Evolutionary conservation across 2,888 invertebrate genomes (phyloP).

Genomic region (Lacanobia oleracea): DNA sequence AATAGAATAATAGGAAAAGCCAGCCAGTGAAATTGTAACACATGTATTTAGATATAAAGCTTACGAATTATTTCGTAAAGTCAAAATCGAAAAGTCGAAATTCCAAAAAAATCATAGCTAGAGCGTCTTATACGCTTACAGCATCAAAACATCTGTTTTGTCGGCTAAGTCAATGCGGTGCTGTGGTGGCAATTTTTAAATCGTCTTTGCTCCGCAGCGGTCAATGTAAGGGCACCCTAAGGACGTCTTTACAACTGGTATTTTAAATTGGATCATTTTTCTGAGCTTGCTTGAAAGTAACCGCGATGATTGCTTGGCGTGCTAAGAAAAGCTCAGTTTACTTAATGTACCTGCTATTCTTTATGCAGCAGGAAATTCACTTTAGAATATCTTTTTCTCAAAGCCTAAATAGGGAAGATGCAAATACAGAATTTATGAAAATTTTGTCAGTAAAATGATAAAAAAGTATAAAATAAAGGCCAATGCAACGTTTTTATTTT

Average conservation of each 20-base stretch:
- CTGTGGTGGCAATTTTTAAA: conserved; percentile 6
- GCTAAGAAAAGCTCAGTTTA: conserved; percentile 9
- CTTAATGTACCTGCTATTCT: background rate
- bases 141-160: background rate
- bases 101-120: background rate
- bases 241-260: conserved; percentile 24
- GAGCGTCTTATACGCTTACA: background rate
- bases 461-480: too few relatives aligned
- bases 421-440: too few relatives aligned
- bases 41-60: background rate
- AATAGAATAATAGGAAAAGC: too few relatives aligned
- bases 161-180: background rate
- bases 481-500: too few relatives aligned
- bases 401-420: too few relatives aligned
- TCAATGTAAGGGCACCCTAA: conserved; percentile 34
- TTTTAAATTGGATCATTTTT: conserved; percentile 54
- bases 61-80: background rate
- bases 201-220: background rate
- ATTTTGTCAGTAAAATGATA: too few relatives aligned
- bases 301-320: conserved; percentile 3
- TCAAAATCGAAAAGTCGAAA: background rate
- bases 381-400: background rate
- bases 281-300: conserved; percentile 34
- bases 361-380: background rate
- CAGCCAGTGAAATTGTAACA: background rate